Evolutionary conservation across 1,140 invertebrate species (phyloP).

Genomic region (Hycleus phaleratus): DNA sequence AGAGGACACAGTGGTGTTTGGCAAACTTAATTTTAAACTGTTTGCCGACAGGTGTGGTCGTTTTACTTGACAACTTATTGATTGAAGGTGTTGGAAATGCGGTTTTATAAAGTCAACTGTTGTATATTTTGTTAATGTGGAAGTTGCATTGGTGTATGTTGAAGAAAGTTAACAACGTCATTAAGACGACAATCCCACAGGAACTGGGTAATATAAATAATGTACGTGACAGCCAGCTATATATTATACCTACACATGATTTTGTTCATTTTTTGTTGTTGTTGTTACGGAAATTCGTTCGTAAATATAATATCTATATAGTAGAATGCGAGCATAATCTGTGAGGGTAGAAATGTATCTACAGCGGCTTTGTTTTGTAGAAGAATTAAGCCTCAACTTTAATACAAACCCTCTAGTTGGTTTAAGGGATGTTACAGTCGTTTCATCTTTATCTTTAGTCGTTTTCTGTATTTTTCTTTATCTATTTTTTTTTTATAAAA

Average conservation of each 20-base stretch:
- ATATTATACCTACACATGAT: slow-evolving; percentile 31
- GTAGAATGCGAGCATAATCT: slow-evolving; percentile 21
- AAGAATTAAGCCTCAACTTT: slow-evolving; percentile 28
- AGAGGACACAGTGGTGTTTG: too few species aligned
- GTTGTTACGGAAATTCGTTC: slow-evolving; percentile 22
- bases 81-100: not conserved
- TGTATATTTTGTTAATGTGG: not conserved
- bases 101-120: not conserved
- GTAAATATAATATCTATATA: slow-evolving; percentile 22
- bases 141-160: too few species aligned
- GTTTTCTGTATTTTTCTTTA: too few species aligned
- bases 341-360: slow-evolving; percentile 29
- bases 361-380: slow-evolving; percentile 29
- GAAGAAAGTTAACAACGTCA: slow-evolving; percentile 33
- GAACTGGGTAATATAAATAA: slow-evolving; percentile 34
- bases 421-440: too few species aligned
- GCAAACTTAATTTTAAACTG: too few species aligned
- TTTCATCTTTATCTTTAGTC: too few species aligned
- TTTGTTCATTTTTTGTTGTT: not conserved
- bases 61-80: too few species aligned
- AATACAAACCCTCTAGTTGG: slow-evolving; percentile 15
- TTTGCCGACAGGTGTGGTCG: too few species aligned
- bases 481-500: too few species aligned
- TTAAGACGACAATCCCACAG: slow-evolving; percentile 32
- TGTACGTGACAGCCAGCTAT: slow-evolving; percentile 34